phyloP scores from a whole-genome alignment of 2,888 invertebrate genomes.

The Calameuta pallipes region DNA sequence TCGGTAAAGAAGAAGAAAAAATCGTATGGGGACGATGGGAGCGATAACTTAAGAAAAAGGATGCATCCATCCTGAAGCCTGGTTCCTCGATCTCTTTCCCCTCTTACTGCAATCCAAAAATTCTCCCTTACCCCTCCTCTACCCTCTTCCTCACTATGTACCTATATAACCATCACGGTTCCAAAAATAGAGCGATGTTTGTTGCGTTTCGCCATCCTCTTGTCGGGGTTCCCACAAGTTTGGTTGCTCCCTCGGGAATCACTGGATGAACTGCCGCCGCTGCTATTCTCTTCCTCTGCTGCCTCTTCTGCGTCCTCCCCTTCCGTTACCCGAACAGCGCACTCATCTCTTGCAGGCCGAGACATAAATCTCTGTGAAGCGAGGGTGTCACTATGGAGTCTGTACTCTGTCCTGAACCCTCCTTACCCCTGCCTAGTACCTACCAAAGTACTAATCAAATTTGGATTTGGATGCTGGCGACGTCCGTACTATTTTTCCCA shows the following conservation, averaged over 20 bases:
- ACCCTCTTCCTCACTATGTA: not conserved
- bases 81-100: slow-evolving; percentile 20
- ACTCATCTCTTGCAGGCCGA: slow-evolving; percentile 25
- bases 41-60: slow-evolving; percentile 62
- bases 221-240: slow-evolving; percentile 18
- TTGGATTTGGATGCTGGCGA: slow-evolving; percentile 42
- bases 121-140: slow-evolving; percentile 13
- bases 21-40: slow-evolving; percentile 32
- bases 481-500: too few relatives aligned
- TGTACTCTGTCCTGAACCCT: slow-evolving; percentile 37
- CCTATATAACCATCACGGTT: slow-evolving; percentile 19
- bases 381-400: slow-evolving; percentile 17
- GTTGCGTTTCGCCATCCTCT: slow-evolving; percentile 31
- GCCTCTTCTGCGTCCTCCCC: slow-evolving; percentile 29
- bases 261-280: slow-evolving; percentile 45
- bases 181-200: slow-evolving; percentile 47
- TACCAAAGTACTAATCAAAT: slow-evolving; percentile 56
- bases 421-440: too few relatives aligned
- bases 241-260: slow-evolving; percentile 47
- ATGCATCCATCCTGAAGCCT: slow-evolving; percentile 55
- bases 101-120: not conserved
- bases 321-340: slow-evolving; percentile 15
- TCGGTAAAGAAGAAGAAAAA: slow-evolving; percentile 16
- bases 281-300: slow-evolving; percentile 33
- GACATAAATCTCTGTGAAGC: slow-evolving; percentile 59